Conservation (phyloP, 2,888 invertebrate genomes). For the Cryptops parisi region DNA sequence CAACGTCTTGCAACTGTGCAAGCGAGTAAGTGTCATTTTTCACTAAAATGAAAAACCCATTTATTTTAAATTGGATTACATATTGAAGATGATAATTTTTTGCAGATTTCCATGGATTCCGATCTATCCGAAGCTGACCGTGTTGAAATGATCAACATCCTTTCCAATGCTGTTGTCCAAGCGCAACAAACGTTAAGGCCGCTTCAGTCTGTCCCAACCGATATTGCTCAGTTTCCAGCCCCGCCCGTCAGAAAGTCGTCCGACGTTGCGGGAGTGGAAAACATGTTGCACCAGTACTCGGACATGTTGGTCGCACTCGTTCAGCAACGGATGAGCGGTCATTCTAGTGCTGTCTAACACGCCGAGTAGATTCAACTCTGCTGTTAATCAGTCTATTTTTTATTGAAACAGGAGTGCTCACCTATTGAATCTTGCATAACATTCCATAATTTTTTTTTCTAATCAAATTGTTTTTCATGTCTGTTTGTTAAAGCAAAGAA, state of each 20-base stretch:
- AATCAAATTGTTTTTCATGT: no score
- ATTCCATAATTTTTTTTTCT: no score
- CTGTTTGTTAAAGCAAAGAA: no score
- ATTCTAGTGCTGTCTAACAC: background rate
- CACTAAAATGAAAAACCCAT: background rate
- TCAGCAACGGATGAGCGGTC: slow-evolving; percentile 40
- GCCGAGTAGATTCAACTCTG: no score
- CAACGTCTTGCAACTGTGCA: slow-evolving; percentile 54
- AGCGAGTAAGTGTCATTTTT: slow-evolving; percentile 35
- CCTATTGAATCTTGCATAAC: no score
- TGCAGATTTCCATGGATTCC: slow-evolving; percentile 21
- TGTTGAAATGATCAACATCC: slow-evolving; percentile 19
- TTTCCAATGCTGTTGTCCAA: slow-evolving; percentile 21
- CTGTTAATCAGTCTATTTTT: no score
- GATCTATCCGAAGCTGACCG: slow-evolving; percentile 21
- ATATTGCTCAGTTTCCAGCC: slow-evolving; percentile 13
- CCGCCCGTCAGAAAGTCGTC: background rate
- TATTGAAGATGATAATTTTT: background rate
- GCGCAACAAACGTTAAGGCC: slow-evolving; percentile 22
- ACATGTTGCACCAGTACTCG: slow-evolving; percentile 46
- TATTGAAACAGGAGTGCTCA: no score
- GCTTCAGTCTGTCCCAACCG: slow-evolving; percentile 8
- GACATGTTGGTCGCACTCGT: slow-evolving; percentile 45
- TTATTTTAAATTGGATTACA: background rate
- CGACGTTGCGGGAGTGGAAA: background rate